Base-by-base conservation (phyloP, 1,140 invertebrate species). In the Aphaenogaster ashmeadi region DNA sequence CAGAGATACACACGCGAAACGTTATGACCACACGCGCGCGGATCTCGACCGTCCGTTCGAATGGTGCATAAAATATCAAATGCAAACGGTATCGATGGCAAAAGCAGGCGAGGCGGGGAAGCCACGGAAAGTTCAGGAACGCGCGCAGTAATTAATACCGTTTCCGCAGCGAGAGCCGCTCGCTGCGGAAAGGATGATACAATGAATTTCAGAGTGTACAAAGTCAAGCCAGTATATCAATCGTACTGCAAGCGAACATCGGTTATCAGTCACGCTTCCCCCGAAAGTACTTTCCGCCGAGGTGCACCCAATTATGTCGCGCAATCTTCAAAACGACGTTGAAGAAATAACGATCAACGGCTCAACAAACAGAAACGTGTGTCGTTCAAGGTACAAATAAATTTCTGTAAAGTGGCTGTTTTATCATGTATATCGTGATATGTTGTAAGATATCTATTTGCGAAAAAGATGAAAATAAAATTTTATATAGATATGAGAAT, bases 41-140 rank as follows among this genome's bases (percentile, higher is more conserved):
- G 0, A 47, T 69, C 66, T 69, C 44, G 7, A 8, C 13, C 33
- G 13, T 2, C 78, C 71, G 41, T 18, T 62, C 81, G 71, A 62
- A 75, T 52, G 33, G 81, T 27, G 62, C 72, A 86, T 79, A 86
- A 86, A 86, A 86, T 86, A 86, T 86, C 83, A 86, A 79, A 86
- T 86, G 74, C 83, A 78, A 86, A 79, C 83, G 60, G 15, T 86
- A 86, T 86, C 83, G 60, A 86, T 86, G 18, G 58, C 83, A 78
- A 79, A 86, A 84, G 80, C 80, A 38, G 27, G 41, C 27, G 69
- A 33, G 38, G 11, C 41, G 44, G 27, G 67, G 8, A 38, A 47
- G 18, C 62, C 33, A 27, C 33, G 62, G 52, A 56, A 71, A 27
- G 56, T 62, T 84, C 71, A 27, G 71, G 18, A 69, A 33, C 36